Conservation (phyloP, 2,888 invertebrate species). For the Agrenia bidenticulata region DNA sequence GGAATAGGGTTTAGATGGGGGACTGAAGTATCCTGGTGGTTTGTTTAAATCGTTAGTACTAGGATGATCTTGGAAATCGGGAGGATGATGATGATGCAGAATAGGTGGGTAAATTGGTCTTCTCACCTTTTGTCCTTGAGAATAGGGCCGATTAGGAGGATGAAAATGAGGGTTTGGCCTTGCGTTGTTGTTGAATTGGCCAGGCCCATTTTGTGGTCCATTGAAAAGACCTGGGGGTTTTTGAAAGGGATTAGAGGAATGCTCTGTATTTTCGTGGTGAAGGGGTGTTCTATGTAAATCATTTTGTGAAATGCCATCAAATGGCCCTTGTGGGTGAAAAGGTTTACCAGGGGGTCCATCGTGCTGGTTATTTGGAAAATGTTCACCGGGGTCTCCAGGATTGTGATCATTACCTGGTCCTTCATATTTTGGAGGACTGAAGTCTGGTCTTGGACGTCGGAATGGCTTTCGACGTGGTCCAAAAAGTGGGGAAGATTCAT, state of each 20-base stretch:
- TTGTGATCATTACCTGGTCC: too few species aligned
- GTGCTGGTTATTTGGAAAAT: too few species aligned
- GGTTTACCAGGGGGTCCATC: too few species aligned
- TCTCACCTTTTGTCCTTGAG: neutral
- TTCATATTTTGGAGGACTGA: too few species aligned
- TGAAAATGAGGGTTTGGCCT: neutral
- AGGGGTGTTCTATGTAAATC: too few species aligned
- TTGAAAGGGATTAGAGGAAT: too few species aligned
- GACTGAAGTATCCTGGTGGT: neutral
- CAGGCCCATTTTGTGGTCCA: neutral
- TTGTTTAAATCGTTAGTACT: neutral
- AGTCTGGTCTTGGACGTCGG: too few species aligned
- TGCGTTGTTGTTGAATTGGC: neutral
- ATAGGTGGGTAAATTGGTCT: neutral
- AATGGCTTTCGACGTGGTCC: too few species aligned
- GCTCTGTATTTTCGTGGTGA: too few species aligned
- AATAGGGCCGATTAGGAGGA: neutral
- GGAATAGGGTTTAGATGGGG: conserved; percentile 3
- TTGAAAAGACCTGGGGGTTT: too few species aligned
- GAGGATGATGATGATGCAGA: neutral
- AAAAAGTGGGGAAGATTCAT: too few species aligned
- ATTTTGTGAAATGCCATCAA: neutral
- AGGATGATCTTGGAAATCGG: neutral
- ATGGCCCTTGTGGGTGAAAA: neutral
- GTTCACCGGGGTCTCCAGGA: too few species aligned